phyloP scores from a whole-genome alignment of 2,888 invertebrate species.

The Timema cristinae region DNA sequence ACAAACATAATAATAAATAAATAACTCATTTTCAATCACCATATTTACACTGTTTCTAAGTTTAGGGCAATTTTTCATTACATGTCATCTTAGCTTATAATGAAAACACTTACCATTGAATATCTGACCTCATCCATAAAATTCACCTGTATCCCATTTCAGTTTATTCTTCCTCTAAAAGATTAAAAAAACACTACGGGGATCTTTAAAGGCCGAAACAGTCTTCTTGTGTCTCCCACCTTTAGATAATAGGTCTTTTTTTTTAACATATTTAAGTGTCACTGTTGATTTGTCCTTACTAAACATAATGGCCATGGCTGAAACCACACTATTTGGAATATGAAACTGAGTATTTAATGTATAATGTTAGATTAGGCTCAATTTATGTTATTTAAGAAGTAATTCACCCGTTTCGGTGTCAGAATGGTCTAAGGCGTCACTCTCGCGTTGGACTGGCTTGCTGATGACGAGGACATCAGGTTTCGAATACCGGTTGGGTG shows the following conservation, averaged over 20 bases:
- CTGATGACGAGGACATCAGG: too few relatives aligned
- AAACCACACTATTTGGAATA: too few relatives aligned
- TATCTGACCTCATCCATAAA: neutral
- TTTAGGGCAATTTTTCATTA: neutral
- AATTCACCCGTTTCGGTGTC: too few relatives aligned
- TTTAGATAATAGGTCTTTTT: neutral
- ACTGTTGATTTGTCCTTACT: too few relatives aligned
- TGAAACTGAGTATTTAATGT: too few relatives aligned
- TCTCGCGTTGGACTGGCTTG: too few relatives aligned
- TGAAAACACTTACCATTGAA: constrained; percentile 1
- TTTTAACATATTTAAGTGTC: constrained; percentile 2
- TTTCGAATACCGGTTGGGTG: too few relatives aligned
- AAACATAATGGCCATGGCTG: too few relatives aligned
- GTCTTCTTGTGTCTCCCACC: neutral
- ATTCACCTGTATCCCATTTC: neutral
- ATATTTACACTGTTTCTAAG: neutral
- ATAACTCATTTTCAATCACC: neutral
- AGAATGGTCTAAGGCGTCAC: too few relatives aligned
- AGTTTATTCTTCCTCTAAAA: neutral
- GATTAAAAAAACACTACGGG: neutral
- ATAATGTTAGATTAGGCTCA: too few relatives aligned
- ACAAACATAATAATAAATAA: too few relatives aligned
- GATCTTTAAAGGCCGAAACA: neutral
- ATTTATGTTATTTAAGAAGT: too few relatives aligned
- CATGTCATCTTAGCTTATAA: neutral